phyloP scores from a whole-genome alignment of 53 echinoderm and acorn worm species.

The Apostichopus leukothele region DNA sequence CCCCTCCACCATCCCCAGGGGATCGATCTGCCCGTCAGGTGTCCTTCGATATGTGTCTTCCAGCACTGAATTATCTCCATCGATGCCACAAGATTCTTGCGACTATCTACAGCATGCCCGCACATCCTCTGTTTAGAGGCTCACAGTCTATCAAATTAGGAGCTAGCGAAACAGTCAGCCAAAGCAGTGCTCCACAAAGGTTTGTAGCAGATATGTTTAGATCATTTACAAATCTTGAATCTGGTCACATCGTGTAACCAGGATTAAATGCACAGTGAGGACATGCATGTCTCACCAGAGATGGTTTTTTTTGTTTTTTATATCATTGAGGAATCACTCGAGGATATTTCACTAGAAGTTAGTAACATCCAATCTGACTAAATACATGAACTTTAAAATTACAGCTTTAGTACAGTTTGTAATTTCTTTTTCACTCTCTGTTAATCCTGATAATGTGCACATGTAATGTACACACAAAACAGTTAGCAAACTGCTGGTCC shows the following conservation, averaged over 20 bases:
- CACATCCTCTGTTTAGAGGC: slow-evolving; percentile 82
- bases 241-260: neutral
- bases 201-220: neutral
- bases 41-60: slow-evolving; percentile 87
- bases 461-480: too few species aligned
- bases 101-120: slow-evolving; percentile 92
- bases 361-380: too few species aligned
- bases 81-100: slow-evolving; percentile 97
- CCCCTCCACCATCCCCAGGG: slow-evolving; percentile 43
- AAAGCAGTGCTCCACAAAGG: slow-evolving; percentile 41
- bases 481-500: too few species aligned
- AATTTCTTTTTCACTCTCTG: too few species aligned
- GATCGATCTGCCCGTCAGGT: slow-evolving; percentile 35
- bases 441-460: too few species aligned
- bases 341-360: too few species aligned
- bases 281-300: neutral
- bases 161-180: slow-evolving; percentile 42
- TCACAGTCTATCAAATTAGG: slow-evolving; percentile 91
- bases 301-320: too few species aligned
- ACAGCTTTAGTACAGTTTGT: too few species aligned
- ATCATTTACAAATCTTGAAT: neutral
- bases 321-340: too few species aligned
- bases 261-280: neutral
- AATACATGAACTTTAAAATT: too few species aligned
- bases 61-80: slow-evolving; percentile 90